phyloP scores from a whole-genome alignment of 2,113 vertebrate species.

The Actinemys pallida region DNA sequence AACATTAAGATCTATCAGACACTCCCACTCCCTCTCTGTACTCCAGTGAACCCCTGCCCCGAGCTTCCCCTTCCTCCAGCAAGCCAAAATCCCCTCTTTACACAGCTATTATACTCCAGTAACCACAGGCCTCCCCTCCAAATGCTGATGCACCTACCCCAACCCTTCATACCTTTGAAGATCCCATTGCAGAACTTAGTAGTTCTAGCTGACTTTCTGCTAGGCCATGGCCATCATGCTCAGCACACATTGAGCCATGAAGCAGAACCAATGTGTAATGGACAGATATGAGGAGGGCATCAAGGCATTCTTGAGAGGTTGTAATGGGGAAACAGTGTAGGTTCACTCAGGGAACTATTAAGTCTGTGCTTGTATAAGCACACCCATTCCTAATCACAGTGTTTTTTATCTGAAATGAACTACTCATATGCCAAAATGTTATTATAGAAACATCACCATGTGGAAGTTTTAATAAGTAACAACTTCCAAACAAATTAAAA shows the following conservation, averaged over 20 bases:
- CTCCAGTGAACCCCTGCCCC: background rate
- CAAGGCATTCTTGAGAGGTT: background rate
- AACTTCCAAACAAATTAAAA: background rate
- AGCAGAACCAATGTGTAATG: rapidly evolving
- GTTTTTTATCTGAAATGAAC: background rate
- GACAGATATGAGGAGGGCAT: background rate
- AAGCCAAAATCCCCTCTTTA: background rate
- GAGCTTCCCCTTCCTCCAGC: background rate
- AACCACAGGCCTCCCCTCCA: background rate
- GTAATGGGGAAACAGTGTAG: background rate
- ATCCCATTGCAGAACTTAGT: background rate
- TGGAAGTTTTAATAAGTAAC: background rate
- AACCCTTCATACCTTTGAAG: background rate
- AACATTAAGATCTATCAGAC: background rate
- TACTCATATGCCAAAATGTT: background rate
- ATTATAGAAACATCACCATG: background rate
- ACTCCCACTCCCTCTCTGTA: background rate
- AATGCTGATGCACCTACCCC: background rate
- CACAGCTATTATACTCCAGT: background rate
- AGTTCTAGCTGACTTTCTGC: background rate
- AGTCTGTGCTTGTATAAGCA: background rate
- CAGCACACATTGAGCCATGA: background rate
- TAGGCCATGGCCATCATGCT: background rate
- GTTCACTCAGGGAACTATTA: background rate
- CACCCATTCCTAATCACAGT: background rate